Conservation (phyloP, 2,113 vertebrate genomes). For the Chaetorhynchus papuensis region DNA sequence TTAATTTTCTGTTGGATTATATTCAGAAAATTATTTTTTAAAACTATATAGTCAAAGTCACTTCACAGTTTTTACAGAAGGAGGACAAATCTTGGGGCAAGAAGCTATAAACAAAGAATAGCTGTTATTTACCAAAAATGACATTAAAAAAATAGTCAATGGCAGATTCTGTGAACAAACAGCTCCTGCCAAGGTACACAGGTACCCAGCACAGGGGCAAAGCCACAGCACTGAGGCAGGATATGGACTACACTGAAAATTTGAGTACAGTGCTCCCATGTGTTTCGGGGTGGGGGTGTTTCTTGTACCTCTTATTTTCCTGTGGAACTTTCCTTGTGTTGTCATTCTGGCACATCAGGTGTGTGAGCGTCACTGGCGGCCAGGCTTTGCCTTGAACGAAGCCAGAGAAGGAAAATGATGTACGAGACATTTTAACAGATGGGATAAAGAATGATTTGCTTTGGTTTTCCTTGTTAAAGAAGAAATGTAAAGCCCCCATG, state of each 20-base stretch:
- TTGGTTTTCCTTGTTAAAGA: background rate
- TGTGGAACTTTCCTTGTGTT: background rate
- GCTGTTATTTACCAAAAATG: background rate
- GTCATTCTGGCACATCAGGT: background rate
- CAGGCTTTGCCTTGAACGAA: background rate
- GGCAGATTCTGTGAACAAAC: background rate
- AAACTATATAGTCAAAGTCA: background rate
- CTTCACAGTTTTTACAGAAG: background rate
- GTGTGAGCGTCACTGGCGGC: background rate
- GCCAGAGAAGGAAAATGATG: background rate
- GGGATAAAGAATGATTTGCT: background rate
- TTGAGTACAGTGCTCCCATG: background rate
- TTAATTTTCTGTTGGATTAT: background rate
- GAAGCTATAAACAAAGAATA: background rate
- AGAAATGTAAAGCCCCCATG: background rate
- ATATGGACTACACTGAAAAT: background rate
- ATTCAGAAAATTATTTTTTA: background rate
- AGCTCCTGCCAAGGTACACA: background rate
- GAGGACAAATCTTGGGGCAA: background rate
- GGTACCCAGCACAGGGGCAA: background rate
- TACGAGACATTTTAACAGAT: background rate
- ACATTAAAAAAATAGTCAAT: background rate
- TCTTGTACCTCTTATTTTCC: background rate
- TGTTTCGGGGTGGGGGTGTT: accelerated
- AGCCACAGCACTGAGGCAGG: background rate